phyloP scores from a whole-genome alignment of 2,113 vertebrate genomes.

The Hippocampus guttulatus region DNA sequence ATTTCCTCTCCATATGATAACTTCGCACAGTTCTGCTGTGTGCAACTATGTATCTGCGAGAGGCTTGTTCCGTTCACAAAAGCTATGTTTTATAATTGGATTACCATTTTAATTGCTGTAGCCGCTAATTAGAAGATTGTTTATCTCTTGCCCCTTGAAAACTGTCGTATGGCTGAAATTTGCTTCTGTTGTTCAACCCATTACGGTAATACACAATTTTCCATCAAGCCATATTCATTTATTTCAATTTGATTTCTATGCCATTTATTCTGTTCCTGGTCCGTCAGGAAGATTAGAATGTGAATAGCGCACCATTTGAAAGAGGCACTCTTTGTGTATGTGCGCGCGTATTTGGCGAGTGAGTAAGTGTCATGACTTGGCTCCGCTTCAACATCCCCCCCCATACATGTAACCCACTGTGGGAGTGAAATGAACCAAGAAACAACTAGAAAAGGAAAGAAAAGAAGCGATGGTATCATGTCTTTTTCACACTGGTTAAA shows the following conservation, averaged over 20 bases:
- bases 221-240: not conserved
- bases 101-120: not conserved
- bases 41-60: not conserved
- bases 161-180: not conserved
- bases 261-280: not conserved
- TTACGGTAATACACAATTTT: not conserved
- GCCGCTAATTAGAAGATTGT: conserved; percentile 6
- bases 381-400: conserved; percentile 19
- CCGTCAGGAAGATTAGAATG: not conserved
- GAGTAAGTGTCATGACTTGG: conserved; percentile 16
- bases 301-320: not conserved
- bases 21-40: not conserved
- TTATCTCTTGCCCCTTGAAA: not conserved
- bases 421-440: conserved; percentile 23
- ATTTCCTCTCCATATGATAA: not conserved
- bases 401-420: conserved; percentile 11
- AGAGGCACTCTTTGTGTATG: not conserved
- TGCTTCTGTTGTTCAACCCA: conserved; percentile 9
- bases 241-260: not conserved
- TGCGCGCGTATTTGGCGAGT: conserved; percentile 6
- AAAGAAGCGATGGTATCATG: conserved; percentile 8
- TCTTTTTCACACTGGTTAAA: conserved; percentile 36
- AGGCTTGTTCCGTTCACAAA: not conserved
- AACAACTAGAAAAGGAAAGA: not conserved
- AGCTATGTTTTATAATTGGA: not conserved